Base-by-base conservation (phyloP, 2,888 invertebrate genomes). In the Himalopsyche tibetana region DNA sequence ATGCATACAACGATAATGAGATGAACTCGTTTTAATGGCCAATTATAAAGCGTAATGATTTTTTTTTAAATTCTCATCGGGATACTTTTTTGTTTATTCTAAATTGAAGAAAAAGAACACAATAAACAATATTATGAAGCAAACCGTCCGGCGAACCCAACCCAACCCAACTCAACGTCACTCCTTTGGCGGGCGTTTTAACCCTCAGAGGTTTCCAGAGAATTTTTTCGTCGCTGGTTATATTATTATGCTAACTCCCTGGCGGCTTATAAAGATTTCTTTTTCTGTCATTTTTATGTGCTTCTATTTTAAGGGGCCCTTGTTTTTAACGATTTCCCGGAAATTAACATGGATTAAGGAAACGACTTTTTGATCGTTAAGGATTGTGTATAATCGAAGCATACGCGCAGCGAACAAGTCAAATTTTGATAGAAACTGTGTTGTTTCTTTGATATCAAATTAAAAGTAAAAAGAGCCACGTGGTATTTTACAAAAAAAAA, bases 71-170 rank as follows among this genome's bases (percentile, higher is more conserved):
- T 63, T 63, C 63, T 19, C 19, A 9, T 63, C 3, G 5, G 19
- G 4, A 19, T 63, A 5, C 19, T 19, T 63, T 51, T 51, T 63
- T 19, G n/a, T 63, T 63, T 63, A 63, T 28, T 19, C 63, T 28
- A 63, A 63, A 63, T 63, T 63, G 63, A 8, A 63, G 19, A 63
- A 19, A 56, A 19, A 63, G 2, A 63, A 63, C 19, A 63, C 28
- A 63, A 63, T 63, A 63, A 63, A 63, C 63, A 63, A 63, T 63
- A 63, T 63, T 63, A 63, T 63, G 63, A 63, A 63, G 63, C 63
- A 19, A 63, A 63, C 19, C 63, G 19, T 63, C 63, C 19, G 15
- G 19, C 28, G 63, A 63, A 63, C 63, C 63, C 63, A 63, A 63
- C 56, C 19, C 17, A 55, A 55, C 56, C 56, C 63, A 63, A 19